These are phyloP conservation scores for Orchesella cincta DNA, from an alignment of 1,140 invertebrate genomes.

Conservation along the genomic window DNA sequence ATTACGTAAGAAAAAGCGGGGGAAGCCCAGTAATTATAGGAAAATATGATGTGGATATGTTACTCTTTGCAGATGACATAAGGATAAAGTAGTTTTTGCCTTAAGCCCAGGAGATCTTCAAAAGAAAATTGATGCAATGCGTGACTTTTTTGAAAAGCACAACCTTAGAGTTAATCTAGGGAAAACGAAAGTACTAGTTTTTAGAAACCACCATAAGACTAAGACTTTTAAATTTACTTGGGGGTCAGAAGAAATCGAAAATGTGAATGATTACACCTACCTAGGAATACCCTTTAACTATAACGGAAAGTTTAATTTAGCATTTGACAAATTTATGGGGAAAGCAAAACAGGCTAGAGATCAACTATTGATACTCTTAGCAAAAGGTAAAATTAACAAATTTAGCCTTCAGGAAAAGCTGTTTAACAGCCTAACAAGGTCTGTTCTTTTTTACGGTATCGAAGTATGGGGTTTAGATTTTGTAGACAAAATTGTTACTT, in stretches of 20 bases:
- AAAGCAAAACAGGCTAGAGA: constrained; percentile 30
- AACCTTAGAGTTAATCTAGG: constrained; percentile 19
- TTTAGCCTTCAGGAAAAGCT: not conserved
- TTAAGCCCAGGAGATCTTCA: not conserved
- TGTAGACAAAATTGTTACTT: not conserved
- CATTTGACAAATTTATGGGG: not conserved
- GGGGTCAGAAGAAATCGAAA: constrained; percentile 16
- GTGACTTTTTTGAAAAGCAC: constrained; percentile 22
- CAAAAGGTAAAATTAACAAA: not conserved
- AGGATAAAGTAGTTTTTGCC: not conserved
- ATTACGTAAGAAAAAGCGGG: not conserved
- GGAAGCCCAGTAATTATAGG: not conserved
- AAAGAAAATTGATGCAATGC: constrained; percentile 32
- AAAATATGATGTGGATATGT: constrained; percentile 23
- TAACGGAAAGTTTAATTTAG: not conserved
- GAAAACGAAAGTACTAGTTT: constrained; percentile 37
- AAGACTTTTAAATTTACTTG: not conserved
- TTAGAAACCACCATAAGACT: constrained; percentile 8
- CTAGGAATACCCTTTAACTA: constrained; percentile 31
- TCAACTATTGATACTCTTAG: not conserved
- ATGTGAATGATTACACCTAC: constrained; percentile 25
- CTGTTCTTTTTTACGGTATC: not conserved
- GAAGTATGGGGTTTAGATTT: not conserved
- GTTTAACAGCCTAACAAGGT: constrained; percentile 21
- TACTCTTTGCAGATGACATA: constrained; percentile 39